Evolutionary conservation across 2,797 vertebrate species (phyloP).

Genomic region (Rhinoraja longicauda): DNA sequence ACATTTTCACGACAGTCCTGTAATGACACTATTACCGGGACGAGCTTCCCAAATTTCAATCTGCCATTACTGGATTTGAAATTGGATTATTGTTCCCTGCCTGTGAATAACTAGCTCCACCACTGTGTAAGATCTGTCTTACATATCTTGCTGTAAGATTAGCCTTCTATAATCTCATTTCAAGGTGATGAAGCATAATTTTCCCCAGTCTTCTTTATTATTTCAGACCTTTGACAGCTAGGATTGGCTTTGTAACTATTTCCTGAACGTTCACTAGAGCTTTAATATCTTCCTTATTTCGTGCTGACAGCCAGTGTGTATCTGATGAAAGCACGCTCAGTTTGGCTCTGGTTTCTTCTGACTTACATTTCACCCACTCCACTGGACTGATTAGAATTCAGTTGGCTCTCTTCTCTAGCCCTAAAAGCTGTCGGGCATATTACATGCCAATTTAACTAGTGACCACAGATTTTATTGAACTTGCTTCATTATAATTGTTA

Average conservation of each 20-base stretch:
- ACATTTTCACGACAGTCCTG: background rate
- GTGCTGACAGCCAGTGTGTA: background rate
- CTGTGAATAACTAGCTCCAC: background rate
- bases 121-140: background rate
- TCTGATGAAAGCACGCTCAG: background rate
- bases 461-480: background rate
- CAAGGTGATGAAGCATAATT: background rate
- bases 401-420: background rate
- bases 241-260: background rate
- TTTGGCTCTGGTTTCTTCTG: background rate
- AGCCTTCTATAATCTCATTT: background rate
- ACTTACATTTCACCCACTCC: background rate
- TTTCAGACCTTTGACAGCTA: background rate
- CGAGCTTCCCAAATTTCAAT: background rate
- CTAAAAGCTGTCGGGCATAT: background rate
- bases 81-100: background rate
- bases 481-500: background rate
- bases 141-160: background rate
- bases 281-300: background rate
- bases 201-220: background rate
- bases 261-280: background rate
- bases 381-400: background rate
- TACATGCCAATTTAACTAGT: background rate
- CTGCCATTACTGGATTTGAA: background rate
- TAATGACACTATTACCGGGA: background rate